Evolutionary conservation across 2,113 vertebrate species (phyloP).

Genomic region (Pituophis catenifer): DNA sequence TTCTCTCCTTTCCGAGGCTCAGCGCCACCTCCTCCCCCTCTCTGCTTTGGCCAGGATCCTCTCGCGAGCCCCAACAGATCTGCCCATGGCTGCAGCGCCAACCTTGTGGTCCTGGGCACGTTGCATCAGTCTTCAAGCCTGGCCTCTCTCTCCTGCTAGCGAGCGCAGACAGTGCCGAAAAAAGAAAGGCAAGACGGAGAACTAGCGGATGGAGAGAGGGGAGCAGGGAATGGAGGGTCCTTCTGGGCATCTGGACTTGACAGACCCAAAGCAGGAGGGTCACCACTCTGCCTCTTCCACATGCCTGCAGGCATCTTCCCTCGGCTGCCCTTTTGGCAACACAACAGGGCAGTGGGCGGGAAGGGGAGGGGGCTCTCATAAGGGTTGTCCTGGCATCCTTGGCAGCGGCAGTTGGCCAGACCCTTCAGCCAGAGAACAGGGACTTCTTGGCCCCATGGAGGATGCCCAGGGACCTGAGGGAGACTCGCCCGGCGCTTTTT

Average conservation of each 20-base stretch:
- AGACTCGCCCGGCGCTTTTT: neutral
- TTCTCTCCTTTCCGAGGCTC: neutral
- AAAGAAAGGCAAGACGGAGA: neutral
- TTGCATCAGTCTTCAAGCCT: neutral
- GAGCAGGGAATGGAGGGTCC: neutral
- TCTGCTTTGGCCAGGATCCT: conserved; percentile 18
- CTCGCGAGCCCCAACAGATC: conserved; percentile 28
- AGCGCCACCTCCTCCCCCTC: neutral
- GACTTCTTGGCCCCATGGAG: conserved; percentile 32
- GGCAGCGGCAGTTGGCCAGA: no score
- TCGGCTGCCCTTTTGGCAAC: neutral
- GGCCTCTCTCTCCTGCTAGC: neutral
- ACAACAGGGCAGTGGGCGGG: no score
- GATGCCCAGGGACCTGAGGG: neutral
- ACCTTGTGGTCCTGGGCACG: neutral
- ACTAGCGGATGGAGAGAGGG: neutral
- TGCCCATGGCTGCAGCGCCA: neutral
- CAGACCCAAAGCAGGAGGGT: neutral
- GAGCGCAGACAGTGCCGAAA: neutral
- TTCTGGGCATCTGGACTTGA: neutral
- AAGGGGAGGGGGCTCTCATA: no score
- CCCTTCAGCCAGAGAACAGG: conserved; percentile 25
- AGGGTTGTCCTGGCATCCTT: no score
- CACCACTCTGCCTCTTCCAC: neutral
- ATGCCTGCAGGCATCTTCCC: neutral